A percentile compares a stretch with the other conserved stretches of the same genome.
Evolutionary conservation across 2,113 vertebrate species (phyloP).

Genomic region (Gnathonemus echidnorhynchus): DNA sequence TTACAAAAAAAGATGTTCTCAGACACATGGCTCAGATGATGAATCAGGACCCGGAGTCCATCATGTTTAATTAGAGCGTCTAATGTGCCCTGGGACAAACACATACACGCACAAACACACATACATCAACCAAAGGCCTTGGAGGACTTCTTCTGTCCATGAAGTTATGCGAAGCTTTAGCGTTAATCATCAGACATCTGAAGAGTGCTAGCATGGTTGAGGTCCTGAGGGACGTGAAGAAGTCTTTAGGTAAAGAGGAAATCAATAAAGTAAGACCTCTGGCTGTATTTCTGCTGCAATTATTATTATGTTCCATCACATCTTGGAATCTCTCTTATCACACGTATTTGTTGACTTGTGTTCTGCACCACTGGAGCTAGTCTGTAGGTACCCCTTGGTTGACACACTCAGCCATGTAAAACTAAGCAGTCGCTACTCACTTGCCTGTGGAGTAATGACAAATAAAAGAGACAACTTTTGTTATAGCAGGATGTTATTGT

Average conservation of each 20-base stretch:
- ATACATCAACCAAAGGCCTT: not conserved
- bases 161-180: not conserved
- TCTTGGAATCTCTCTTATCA: not conserved
- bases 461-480: not conserved
- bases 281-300: not conserved
- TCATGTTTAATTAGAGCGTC: slow-evolving; percentile 83
- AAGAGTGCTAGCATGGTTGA: not conserved
- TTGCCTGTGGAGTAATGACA: not conserved
- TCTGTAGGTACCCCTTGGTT: not conserved
- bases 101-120: not conserved
- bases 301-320: not conserved
- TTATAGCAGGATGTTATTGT: not conserved
- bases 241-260: not conserved
- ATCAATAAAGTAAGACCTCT: not conserved
- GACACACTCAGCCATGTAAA: not conserved
- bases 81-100: not conserved
- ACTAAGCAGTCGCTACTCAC: not conserved
- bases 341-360: not conserved
- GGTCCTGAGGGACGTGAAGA: not conserved
- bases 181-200: not conserved
- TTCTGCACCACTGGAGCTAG: not conserved
- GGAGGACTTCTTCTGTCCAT: not conserved
- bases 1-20: slow-evolving; percentile 95
- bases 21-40: slow-evolving; percentile 98
- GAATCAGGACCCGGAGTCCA: slow-evolving; percentile 97